These are phyloP conservation scores for Limnephilus rhombicus DNA, from an alignment of 2,888 invertebrate species.

Conservation along the genomic window DNA sequence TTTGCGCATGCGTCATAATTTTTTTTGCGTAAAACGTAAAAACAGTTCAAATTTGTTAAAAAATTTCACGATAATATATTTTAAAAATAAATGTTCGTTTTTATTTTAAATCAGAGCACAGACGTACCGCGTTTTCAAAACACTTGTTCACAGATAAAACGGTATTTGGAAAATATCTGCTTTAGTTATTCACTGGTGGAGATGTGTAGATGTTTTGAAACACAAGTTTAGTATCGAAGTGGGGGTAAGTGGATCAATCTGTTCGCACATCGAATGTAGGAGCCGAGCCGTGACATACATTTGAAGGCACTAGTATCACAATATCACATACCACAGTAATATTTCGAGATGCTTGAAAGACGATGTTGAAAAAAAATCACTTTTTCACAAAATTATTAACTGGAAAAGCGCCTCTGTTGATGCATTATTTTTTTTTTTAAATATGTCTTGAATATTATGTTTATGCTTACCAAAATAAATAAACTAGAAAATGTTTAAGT, in stretches of 20 bases:
- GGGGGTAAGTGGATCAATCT: background rate
- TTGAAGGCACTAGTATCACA: constrained; percentile 44
- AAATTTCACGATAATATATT: background rate
- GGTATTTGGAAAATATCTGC: background rate
- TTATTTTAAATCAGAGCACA: too few relatives aligned
- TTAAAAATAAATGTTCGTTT: background rate
- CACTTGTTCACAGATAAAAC: background rate
- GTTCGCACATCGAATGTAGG: background rate
- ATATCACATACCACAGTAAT: constrained; percentile 50
- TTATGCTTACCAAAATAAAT: constrained; percentile 66
- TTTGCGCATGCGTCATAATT: background rate
- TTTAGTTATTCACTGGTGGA: background rate
- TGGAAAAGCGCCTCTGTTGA: constrained; percentile 37
- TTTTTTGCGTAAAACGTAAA: background rate
- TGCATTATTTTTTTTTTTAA: background rate
- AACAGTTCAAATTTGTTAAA: background rate
- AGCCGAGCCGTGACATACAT: constrained; percentile 3
- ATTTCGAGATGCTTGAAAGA: background rate
- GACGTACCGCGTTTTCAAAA: background rate
- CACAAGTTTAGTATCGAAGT: background rate
- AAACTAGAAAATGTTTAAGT: constrained; percentile 62
- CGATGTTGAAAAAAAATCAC: constrained; percentile 19
- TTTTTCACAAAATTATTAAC: constrained; percentile 51
- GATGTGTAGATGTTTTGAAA: background rate
- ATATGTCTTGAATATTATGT: constrained; percentile 42